Base-by-base conservation (phyloP, 2,888 invertebrate genomes). In the Flexamia atlantica region DNA sequence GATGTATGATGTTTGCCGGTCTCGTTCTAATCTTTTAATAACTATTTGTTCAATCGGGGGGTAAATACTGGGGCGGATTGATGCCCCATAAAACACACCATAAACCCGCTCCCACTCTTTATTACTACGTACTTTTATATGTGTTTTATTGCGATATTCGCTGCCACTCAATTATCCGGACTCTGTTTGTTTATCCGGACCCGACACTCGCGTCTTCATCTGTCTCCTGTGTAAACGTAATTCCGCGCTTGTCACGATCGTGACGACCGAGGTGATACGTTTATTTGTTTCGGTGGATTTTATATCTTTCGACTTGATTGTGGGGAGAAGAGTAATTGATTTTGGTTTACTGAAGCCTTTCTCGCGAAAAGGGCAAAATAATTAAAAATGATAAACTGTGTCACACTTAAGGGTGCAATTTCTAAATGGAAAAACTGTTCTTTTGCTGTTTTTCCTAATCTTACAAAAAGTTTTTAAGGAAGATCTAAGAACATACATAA, bases 21-120 rank as follows among this genome's bases (percentile, higher is more conserved):
- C 72, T 32, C 42, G 46, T 76, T 25, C 76, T 76, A 70, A 76
- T 76, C 76, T 76, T 76, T 76, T 76, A 76, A 76, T 76, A 76
- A 76, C 76, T 76, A 76, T 76, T 76, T 76, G 76, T 9, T 46
- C 76, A 76, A 76, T 76, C 76, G 50, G 76, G 50, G 76, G 20
- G 76, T 42, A 76, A 76, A 76, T 76, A 76, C 20, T 25, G 42
- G 76, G 76, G 72, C 64, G n/a, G 76, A 76, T 76, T 76, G 76
- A 76, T 76, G 50, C 12, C 76, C 17, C 76, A 76, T 76, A 76
- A 76, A 76, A 76, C 76, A 42, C 46, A 2, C 76, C 50, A 72
- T 72, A 72, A 72, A 72, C 72, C 32, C 23, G 23, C 72, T 36
- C n/a, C 30, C 72, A 72, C 72, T 42, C 40, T 72, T 42, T 72